Evolutionary conservation across 2,797 vertebrate species (phyloP), one percentile per base, ranked within the genome.

Genomic region (Sebastes flavidus): DNA sequence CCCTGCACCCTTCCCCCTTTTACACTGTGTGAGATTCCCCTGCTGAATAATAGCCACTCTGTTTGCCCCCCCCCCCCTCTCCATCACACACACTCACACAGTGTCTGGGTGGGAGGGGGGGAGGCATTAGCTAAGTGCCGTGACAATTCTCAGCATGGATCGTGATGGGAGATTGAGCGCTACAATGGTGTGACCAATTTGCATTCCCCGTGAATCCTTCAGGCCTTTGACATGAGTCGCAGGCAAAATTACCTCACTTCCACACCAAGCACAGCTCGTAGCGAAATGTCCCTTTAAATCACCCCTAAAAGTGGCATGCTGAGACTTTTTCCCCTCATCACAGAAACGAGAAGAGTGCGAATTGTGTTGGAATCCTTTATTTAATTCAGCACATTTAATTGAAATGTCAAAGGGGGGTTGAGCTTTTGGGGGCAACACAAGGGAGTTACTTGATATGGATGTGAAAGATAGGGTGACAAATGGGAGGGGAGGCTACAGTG

Each of bases 61-160:
- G 88, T 93, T 80, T 70, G 69, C 56, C 59, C 74, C 65, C 80
- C 75, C 77, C 24, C 81, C 59, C 62, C 72, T 30, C 55, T 27
- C 80, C 20, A 42, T 71, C 84, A 67, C 75, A 62, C 59, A 77
- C 66, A 59, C 42, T 46, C 72, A 65, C 79, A 85, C 52, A 54
- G 72, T 87, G 78, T 87, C 75, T 76, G 85, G 74, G 32, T 68
- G 77, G 16, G 58, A 5, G 27, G 73, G 46, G 59, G 72, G 71
- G 52, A 73, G 72, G 30, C 82, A 88, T 92, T 87, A 92, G 86
- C 86, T 93, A 95, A 95, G 91, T 92, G 81, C 85, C 87, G 87
- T 95, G 92, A 93, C 90, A 87, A 83, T 95, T 92, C 94, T 88
- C 91, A 92, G 91, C 92, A 88, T 92, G 91, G 78, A 86, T 89